Conservation (phyloP, 2,888 invertebrate species). For the Alitta virens region DNA sequence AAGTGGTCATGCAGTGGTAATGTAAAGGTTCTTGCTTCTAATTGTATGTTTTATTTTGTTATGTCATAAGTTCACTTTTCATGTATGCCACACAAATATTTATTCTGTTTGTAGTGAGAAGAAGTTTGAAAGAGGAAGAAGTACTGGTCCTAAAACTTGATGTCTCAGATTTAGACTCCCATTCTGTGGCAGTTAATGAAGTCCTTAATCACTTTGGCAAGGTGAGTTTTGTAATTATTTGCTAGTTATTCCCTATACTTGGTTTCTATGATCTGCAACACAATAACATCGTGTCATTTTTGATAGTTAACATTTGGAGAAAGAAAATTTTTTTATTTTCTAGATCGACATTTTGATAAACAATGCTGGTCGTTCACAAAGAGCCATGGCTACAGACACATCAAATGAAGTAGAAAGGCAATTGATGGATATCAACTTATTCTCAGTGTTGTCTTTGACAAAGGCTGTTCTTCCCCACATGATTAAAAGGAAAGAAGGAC, state of each 20-base stretch:
- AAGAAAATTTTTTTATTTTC: constrained; percentile 12
- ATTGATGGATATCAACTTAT: constrained; percentile 76
- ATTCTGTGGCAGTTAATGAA: constrained; percentile 64
- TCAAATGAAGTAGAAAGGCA: constrained; percentile 71
- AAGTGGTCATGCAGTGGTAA: too few relatives aligned
- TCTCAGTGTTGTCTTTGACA: constrained; percentile 70
- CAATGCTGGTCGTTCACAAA: constrained; percentile 79
- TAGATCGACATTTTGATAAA: constrained; percentile 75
- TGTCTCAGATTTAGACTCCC: constrained; percentile 64
- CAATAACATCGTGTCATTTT: too few relatives aligned
- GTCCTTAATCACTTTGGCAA: constrained; percentile 66
- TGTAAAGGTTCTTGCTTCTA: too few relatives aligned
- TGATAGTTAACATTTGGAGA: too few relatives aligned
- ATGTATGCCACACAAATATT: too few relatives aligned
- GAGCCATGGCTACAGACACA: constrained; percentile 72
- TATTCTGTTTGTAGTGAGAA: constrained; percentile 13
- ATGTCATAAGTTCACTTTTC: too few relatives aligned
- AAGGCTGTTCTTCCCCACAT: constrained; percentile 68
- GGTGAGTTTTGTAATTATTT: constrained; percentile 60
- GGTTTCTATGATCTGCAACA: too few relatives aligned
- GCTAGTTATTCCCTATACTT: too few relatives aligned
- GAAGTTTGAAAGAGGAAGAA: constrained; percentile 60
- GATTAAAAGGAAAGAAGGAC: constrained; percentile 61
- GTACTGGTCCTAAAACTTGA: constrained; percentile 71
- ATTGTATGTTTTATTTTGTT: too few relatives aligned